Percentiles rank a stretch among this genome's conserved stretches.
Evolutionary conservation across 2,888 invertebrate species (phyloP).

Genomic region (Heliconius hortense): DNA sequence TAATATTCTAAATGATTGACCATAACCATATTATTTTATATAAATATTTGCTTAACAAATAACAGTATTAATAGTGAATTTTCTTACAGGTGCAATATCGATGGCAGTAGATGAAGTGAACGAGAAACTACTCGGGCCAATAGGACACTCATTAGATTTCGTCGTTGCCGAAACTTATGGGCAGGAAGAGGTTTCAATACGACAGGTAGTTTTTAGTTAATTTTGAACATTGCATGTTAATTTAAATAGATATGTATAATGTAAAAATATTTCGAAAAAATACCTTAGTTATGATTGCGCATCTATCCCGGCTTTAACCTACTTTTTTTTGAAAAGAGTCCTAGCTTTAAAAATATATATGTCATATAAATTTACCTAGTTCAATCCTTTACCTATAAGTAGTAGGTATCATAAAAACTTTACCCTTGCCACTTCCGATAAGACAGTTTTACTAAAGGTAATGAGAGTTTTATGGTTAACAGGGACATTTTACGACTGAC

Average conservation of each 20-base stretch:
- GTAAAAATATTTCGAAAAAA: too few species aligned
- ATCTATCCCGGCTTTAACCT: too few species aligned
- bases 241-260: background rate
- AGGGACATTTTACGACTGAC: constrained; percentile 23
- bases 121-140: constrained; percentile 79
- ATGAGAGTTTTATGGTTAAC: constrained; percentile 30
- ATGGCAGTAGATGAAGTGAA: constrained; percentile 93
- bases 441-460: constrained; percentile 21
- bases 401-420: background rate
- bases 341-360: too few species aligned
- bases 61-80: background rate
- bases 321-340: too few species aligned
- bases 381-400: background rate
- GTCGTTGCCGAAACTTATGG: constrained; percentile 95
- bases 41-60: too few species aligned
- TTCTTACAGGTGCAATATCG: constrained; percentile 88
- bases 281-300: too few species aligned
- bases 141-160: constrained; percentile 89
- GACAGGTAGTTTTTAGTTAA: constrained; percentile 67
- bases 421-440: constrained; percentile 13
- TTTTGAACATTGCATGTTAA: background rate
- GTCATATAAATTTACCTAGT: too few species aligned
- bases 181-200: constrained; percentile 92
- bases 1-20: too few species aligned
- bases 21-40: too few species aligned